Percentiles rank a stretch among this genome's conserved stretches.
These are phyloP conservation scores for Lepidurus packardi DNA, from an alignment of 1,140 invertebrate genomes.

Conservation along the genomic window DNA sequence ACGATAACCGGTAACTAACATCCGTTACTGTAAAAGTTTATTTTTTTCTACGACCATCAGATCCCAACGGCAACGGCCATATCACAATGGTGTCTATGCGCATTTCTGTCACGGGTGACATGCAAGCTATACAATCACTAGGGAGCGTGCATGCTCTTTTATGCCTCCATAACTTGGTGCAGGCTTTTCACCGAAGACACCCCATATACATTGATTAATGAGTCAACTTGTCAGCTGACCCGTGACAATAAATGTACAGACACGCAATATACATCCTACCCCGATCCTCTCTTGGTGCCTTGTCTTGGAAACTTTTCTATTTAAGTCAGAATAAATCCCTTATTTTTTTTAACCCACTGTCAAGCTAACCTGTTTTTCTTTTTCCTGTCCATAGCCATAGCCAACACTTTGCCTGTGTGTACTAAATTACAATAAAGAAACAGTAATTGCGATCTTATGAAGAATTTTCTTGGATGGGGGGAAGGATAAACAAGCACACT, in stretches of 20 bases:
- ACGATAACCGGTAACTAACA: not conserved
- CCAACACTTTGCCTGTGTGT: not conserved
- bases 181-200: slow-evolving; percentile 14
- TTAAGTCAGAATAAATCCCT: not conserved
- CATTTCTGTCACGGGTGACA: slow-evolving; percentile 17
- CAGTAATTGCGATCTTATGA: not conserved
- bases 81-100: slow-evolving; percentile 7
- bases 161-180: not conserved
- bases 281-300: not conserved
- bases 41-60: slow-evolving; percentile 2
- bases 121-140: slow-evolving; percentile 11
- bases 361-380: not conserved
- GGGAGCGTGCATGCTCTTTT: not conserved
- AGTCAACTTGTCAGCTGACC: slow-evolving; percentile 7
- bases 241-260: slow-evolving; percentile 9
- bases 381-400: not conserved
- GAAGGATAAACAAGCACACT: not conserved
- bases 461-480: not conserved
- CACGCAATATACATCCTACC: slow-evolving; percentile 11
- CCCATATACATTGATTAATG: slow-evolving; percentile 10
- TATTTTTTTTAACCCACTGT: not conserved
- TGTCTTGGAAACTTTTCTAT: not conserved
- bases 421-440: not conserved
- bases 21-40: slow-evolving; percentile 15
- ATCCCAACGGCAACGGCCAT: slow-evolving; percentile 17